Conservation (phyloP, 1,140 invertebrate species). For the Lepidurus couesii region DNA sequence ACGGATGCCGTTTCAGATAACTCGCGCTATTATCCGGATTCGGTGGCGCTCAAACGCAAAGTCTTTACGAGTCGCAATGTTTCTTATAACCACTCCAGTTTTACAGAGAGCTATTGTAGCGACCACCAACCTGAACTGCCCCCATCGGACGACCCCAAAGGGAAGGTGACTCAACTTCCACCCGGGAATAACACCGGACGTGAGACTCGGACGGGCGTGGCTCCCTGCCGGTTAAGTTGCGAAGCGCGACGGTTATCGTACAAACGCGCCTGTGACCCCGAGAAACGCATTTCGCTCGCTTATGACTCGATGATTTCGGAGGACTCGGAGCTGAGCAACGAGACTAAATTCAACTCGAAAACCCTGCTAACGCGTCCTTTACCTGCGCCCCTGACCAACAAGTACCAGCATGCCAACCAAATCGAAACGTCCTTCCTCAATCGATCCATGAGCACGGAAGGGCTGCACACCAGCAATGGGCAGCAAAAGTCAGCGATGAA, state of each 20-base stretch:
- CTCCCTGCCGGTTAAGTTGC: constrained; percentile 8
- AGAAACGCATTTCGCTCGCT: constrained; percentile 29
- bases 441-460: constrained; percentile 28
- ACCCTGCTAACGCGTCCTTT: neutral
- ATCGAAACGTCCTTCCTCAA: constrained; percentile 13
- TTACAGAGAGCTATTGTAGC: constrained; percentile 31
- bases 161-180: constrained; percentile 5
- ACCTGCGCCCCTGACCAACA: neutral
- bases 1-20: constrained; percentile 1
- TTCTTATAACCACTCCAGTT: constrained; percentile 33
- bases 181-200: neutral
- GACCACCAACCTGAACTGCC: constrained; percentile 13
- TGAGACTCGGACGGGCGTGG: neutral
- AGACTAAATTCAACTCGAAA: constrained; percentile 20
- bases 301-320: constrained; percentile 33
- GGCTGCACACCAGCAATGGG: constrained; percentile 8
- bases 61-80: constrained; percentile 31
- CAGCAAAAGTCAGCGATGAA: constrained; percentile 15
- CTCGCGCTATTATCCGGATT: constrained; percentile 31
- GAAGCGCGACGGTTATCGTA: constrained; percentile 32
- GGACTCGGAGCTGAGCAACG: constrained; percentile 23
- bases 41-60: constrained; percentile 32
- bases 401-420: neutral
- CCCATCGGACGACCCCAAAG: neutral
- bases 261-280: constrained; percentile 33